These are phyloP conservation scores for Manduca sexta DNA, from an alignment of 1,140 invertebrate genomes.

Conservation along the genomic window DNA sequence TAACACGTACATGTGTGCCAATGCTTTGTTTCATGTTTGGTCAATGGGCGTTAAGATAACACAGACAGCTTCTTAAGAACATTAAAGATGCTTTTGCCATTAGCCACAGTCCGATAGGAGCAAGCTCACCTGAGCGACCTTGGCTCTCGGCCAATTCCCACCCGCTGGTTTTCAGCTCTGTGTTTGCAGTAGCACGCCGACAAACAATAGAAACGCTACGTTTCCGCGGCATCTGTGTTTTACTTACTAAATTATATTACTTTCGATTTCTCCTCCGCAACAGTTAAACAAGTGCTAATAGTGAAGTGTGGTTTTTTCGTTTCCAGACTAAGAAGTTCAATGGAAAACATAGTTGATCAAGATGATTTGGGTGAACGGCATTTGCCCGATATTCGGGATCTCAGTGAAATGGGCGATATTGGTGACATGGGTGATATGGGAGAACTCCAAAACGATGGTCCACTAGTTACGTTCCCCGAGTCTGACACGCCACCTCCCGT, in stretches of 20 bases:
- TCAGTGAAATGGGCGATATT: slow-evolving; percentile 64
- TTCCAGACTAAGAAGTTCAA: slow-evolving; percentile 75
- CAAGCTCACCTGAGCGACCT: slow-evolving; percentile 65
- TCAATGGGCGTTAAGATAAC: slow-evolving; percentile 51
- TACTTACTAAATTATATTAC: too few relatives aligned
- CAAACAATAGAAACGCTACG: slow-evolving; percentile 64
- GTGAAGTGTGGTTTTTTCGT: slow-evolving; percentile 2
- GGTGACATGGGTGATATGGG: slow-evolving; percentile 65
- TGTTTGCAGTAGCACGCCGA: slow-evolving; percentile 63
- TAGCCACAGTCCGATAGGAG: slow-evolving; percentile 28
- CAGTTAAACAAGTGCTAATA: not conserved
- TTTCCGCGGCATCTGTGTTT: slow-evolving; percentile 18
- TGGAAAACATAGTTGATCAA: slow-evolving; percentile 78
- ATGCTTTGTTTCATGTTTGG: slow-evolving; percentile 26
- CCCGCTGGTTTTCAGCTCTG: slow-evolving; percentile 46
- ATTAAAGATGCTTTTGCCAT: slow-evolving; percentile 26
- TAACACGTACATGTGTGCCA: slow-evolving; percentile 22
- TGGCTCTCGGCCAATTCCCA: slow-evolving; percentile 60
- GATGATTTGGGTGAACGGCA: slow-evolving; percentile 59
- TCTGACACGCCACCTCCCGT: slow-evolving; percentile 78
- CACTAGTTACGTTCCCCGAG: slow-evolving; percentile 86
- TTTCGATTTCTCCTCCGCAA: too few relatives aligned
- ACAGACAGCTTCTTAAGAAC: slow-evolving; percentile 23
- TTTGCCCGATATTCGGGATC: slow-evolving; percentile 70
- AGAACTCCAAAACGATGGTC: slow-evolving; percentile 69